Evolutionary conservation across 2,888 invertebrate genomes (phyloP), one percentile per base, ranked within the genome.

Genomic region (Euproctis similis): DNA sequence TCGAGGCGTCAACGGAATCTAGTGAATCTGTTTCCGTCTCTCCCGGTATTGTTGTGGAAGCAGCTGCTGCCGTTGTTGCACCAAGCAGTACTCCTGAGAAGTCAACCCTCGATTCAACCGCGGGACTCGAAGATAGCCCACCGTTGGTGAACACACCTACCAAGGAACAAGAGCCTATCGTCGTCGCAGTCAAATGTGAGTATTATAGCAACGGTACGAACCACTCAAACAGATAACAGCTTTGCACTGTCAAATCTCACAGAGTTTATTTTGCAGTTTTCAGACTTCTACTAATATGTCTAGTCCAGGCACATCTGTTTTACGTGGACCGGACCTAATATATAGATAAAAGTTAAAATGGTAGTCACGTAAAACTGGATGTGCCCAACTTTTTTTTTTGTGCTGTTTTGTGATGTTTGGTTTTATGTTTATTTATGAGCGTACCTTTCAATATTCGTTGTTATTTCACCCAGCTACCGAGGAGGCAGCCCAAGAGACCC

Each of bases 391-490:
- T 56, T 66, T 69, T 66, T 64, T 69, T 77, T 82, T 82, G 81
- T 82, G 81, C 71, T 65, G 80, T 82, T 81, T 76, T 82, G 81
- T 80, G 78, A 75, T 75, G 77, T 75, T 76, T 78, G 72, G 76
- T 75, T 80, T 33, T 81, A 73, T 74, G 68, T 80, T 80, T 66
- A 71, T 74, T 76, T 80, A 65, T 75, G 70, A 73, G 65, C 72
- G 69, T 74, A 77, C 58, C 71, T 82, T 84, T 74, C 82, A 82
- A 81, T 74, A 73, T 66, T 66, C 81, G 78, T 82, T 84, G 74
- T 85, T 81, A 81, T 84, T 84, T 82, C 82, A 85, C 71, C 81
- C 85, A 86, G 85, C 84, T 82, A 78, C 75, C 82, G 85, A 85
- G 85, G 85, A 84, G 70, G 82, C 82, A 76, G 84, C 81, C 52